Base-by-base conservation (phyloP, 2,888 invertebrate genomes). In the Lordiphosa andalusiaca region DNA sequence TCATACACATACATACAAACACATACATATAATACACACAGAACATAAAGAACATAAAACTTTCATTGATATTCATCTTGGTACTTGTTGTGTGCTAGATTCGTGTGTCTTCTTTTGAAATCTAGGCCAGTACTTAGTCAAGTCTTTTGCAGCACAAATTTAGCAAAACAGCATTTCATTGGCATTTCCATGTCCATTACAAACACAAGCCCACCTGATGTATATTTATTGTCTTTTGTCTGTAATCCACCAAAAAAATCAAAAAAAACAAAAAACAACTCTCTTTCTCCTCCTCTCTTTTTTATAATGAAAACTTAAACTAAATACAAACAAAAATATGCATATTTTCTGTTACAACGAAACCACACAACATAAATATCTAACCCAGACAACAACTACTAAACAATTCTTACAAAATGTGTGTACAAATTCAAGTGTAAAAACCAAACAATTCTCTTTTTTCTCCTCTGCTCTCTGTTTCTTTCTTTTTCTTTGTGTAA, bases 391-490 rank as follows among this genome's bases (percentile, higher is more conserved):
- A 37, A 25, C 25, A 25, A 25, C 6, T 25, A 25, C 25, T 25
- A 25, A 35, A 55, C 13, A 51, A 57, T 40, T 30, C 30, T 30
- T 30, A 30, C 58, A 67, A 71, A 84, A 84, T 78, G 71, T 75
- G 73, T 83, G 84, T 78, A 84, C 78, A 81, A 84, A 84, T 69
- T 64, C 56, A 81, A 72, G 60, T 82, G 81, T 84, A 81, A 83
- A 84, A 84, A 69, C 61, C 65, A 77, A 80, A 74, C 75, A 76
- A 81, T 73, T 76, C 81, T 78, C 71, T 75, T 80, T 73, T 71
- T 80, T 82, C 84, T 77, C 75, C 75, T 75, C 83, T 84, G 73
- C 73, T 84, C 77, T 82, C 77, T 82, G 73, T 84, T 74, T 84
- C 72, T 84, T 78, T 84, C 76, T 73, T 78, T 76, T 44, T 44